Conservation (phyloP, 1,140 invertebrate species). For the Aleiodes sp. region DNA sequence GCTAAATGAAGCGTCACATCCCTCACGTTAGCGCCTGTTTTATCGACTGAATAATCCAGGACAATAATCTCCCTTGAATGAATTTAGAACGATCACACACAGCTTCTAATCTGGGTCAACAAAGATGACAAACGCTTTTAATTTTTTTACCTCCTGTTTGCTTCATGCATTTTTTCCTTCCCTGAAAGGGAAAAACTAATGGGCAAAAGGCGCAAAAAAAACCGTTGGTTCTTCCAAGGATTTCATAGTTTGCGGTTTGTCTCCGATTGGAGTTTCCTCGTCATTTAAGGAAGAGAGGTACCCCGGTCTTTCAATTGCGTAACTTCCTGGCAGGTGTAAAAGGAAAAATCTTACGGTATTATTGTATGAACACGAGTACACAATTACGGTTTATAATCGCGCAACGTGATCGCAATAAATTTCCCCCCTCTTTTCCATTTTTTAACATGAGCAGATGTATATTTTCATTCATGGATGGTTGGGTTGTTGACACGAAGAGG, state of each 20-base stretch:
- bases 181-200: no score
- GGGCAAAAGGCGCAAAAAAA: no score
- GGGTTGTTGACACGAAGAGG: no score
- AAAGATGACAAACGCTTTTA: neutral
- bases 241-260: neutral
- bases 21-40: neutral
- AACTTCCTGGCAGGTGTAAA: slow-evolving; percentile 39
- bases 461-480: no score
- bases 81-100: neutral
- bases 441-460: no score
- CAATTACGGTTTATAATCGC: slow-evolving; percentile 4
- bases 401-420: no score
- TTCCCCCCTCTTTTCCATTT: no score
- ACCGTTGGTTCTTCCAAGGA: neutral
- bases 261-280: slow-evolving; percentile 1
- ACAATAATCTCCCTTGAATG: neutral
- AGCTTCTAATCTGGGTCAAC: neutral
- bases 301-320: slow-evolving; percentile 40
- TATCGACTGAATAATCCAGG: neutral
- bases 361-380: slow-evolving; percentile 18
- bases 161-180: neutral
- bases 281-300: slow-evolving; percentile 38
- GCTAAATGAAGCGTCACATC: neutral
- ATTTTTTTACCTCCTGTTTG: neutral
- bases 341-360: slow-evolving; percentile 41